Evolutionary conservation across 2,113 vertebrate species (phyloP).

Genomic region (Theropithecus gelada): DNA sequence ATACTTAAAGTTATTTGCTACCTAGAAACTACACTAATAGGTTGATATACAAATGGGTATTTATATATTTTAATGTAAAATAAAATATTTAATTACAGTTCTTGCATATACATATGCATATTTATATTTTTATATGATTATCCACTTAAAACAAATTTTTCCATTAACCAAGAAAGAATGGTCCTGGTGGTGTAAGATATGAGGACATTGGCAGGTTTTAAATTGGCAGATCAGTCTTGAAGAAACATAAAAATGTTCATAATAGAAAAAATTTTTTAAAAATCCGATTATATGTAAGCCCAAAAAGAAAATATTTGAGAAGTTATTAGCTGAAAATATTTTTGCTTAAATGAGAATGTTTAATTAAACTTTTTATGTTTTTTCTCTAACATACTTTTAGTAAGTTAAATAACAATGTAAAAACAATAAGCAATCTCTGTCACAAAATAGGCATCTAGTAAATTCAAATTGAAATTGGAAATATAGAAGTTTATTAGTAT

Average conservation of each 20-base stretch:
- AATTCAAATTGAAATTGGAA: not conserved
- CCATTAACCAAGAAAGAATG: not conserved
- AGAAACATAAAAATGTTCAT: not conserved
- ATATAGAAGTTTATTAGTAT: not conserved
- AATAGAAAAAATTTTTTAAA: not conserved
- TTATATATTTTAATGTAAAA: not conserved
- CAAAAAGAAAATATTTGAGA: not conserved
- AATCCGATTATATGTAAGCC: not conserved
- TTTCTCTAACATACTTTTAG: not conserved
- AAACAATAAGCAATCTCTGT: not conserved
- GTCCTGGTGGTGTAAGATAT: not conserved
- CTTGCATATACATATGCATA: not conserved
- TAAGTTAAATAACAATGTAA: not conserved
- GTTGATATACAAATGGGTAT: not conserved
- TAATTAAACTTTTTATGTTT: not conserved
- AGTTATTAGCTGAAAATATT: not conserved
- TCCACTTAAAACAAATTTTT: not conserved
- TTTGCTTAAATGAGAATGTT: not conserved
- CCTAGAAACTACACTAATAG: not conserved
- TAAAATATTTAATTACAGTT: not conserved
- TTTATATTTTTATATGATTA: not conserved
- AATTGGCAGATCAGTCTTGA: not conserved
- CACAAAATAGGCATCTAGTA: not conserved
- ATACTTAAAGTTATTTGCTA: not conserved
- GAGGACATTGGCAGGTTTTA: not conserved